These are phyloP conservation scores for Helicolenus hilgendorfi DNA, from an alignment of 2,797 vertebrate species.

Conservation along the genomic window DNA sequence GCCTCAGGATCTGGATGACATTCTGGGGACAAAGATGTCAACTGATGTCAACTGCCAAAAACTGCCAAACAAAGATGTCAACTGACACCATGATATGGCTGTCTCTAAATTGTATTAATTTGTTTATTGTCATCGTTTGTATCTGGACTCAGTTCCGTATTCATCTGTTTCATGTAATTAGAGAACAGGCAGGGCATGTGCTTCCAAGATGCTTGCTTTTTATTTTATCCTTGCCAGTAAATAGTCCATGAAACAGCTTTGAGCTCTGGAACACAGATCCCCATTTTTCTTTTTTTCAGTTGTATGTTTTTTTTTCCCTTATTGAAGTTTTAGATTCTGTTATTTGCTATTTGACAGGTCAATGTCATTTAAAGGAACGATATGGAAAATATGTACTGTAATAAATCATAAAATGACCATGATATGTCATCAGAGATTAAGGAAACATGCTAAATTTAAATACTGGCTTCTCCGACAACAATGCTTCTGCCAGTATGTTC, in stretches of 20 bases:
- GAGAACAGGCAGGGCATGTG: constrained; percentile 37
- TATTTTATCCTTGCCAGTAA: constrained; percentile 34
- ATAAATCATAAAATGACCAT: no score
- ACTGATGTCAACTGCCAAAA: no score
- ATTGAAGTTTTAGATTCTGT: not conserved
- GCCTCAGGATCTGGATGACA: not conserved
- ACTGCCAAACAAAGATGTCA: not conserved
- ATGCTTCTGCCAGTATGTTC: no score
- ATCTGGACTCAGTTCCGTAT: not conserved
- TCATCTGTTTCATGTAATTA: constrained; percentile 29
- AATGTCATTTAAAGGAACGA: not conserved
- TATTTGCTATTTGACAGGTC: not conserved
- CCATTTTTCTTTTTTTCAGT: not conserved
- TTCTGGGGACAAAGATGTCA: not conserved
- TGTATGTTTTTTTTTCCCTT: not conserved
- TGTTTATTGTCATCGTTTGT: not conserved
- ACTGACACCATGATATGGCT: not conserved
- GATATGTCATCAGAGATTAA: no score
- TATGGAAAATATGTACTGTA: no score
- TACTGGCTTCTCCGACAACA: no score
- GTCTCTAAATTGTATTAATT: not conserved
- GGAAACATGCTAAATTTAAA: no score
- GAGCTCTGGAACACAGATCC: constrained; percentile 38
- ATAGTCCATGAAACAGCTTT: constrained; percentile 32
- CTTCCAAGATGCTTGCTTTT: constrained; percentile 56